phyloP scores from a whole-genome alignment of 2,888 invertebrate genomes.

The Alloplasta piceator region DNA sequence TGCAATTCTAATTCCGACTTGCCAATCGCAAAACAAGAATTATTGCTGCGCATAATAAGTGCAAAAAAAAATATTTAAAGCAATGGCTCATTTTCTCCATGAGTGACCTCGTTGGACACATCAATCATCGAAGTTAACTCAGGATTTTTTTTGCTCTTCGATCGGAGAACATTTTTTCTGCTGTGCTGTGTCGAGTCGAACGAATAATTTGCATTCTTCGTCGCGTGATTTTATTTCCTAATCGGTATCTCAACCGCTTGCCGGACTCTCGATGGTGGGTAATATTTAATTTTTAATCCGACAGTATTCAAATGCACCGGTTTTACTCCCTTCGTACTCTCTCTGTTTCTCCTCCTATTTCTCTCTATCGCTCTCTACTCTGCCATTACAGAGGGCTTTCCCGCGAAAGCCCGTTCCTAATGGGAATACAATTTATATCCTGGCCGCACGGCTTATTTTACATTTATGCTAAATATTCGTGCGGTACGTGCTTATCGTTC shows the following conservation, averaged over 20 bases:
- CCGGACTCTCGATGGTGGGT: conserved; percentile 69
- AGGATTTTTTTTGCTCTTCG: conserved; percentile 28
- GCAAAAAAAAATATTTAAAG: too few species aligned
- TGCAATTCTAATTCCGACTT: too few species aligned
- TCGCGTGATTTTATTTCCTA: conserved; percentile 64
- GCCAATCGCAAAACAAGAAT: too few species aligned
- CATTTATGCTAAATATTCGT: conserved; percentile 79
- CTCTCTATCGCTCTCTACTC: conserved; percentile 27
- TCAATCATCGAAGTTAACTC: conserved; percentile 46
- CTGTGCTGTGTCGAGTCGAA: too few species aligned
- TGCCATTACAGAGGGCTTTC: conserved; percentile 17
- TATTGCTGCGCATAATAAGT: too few species aligned
- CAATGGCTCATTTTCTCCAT: too few species aligned
- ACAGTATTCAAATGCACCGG: conserved; percentile 80
- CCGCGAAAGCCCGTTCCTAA: conserved; percentile 73
- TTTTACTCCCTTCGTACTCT: conserved; percentile 46
- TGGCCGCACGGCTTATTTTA: conserved; percentile 77
- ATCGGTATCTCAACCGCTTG: conserved; percentile 67
- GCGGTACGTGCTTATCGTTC: conserved; percentile 68
- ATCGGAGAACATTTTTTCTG: background rate
- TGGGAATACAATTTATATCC: conserved; percentile 82
- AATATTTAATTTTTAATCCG: conserved; percentile 83
- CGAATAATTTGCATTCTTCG: conserved; percentile 40
- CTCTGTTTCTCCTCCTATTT: too few species aligned
- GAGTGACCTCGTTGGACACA: conserved; percentile 11